Conservation (phyloP, 2,888 invertebrate species). For the Sphaerophoria rueppellii region DNA sequence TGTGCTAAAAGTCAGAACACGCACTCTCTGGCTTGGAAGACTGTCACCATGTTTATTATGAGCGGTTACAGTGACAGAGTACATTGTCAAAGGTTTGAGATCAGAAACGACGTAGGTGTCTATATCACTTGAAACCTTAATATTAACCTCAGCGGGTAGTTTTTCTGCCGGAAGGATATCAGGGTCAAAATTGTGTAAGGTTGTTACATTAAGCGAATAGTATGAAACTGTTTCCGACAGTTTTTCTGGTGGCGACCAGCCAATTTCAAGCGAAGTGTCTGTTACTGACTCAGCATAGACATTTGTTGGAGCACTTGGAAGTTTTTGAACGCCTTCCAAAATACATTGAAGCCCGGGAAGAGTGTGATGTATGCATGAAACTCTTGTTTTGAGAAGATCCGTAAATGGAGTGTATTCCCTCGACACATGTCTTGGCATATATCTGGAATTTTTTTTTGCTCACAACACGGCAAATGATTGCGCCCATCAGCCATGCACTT, state of each 20-base stretch:
- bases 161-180: slow-evolving; percentile 75
- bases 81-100: slow-evolving; percentile 91
- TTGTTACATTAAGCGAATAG: slow-evolving; percentile 88
- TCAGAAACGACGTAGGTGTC: slow-evolving; percentile 77
- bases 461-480: slow-evolving; percentile 93
- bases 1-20: slow-evolving; percentile 87
- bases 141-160: slow-evolving; percentile 81
- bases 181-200: slow-evolving; percentile 87
- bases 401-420: slow-evolving; percentile 93
- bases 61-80: slow-evolving; percentile 89
- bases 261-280: slow-evolving; percentile 88
- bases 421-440: slow-evolving; percentile 93
- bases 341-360: slow-evolving; percentile 92
- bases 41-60: slow-evolving; percentile 89
- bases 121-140: slow-evolving; percentile 76
- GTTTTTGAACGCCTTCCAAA: slow-evolving; percentile 87
- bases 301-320: slow-evolving; percentile 89
- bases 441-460: slow-evolving; percentile 90
- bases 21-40: slow-evolving; percentile 88
- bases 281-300: slow-evolving; percentile 88
- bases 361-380: slow-evolving; percentile 92
- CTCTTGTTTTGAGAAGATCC: slow-evolving; percentile 91
- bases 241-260: slow-evolving; percentile 87
- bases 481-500: slow-evolving; percentile 91
- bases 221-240: slow-evolving; percentile 86